Evolutionary conservation across 1,140 invertebrate species (phyloP).

Genomic region (Ceratoteleas bidentatus): DNA sequence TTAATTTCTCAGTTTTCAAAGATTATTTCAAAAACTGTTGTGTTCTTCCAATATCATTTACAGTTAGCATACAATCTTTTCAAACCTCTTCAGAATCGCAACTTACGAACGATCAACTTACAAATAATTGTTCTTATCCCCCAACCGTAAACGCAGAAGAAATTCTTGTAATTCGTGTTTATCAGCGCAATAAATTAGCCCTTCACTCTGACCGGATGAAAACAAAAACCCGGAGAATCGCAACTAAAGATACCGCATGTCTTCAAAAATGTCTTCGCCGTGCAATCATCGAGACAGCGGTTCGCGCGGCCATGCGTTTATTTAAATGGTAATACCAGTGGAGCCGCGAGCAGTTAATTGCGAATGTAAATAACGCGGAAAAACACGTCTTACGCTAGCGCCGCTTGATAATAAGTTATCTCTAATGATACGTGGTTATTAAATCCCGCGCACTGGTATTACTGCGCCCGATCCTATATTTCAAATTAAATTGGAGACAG

Average conservation of each 20-base stretch:
- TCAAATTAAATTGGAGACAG: conserved; percentile 58
- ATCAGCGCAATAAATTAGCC: conserved; percentile 5
- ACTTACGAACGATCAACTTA: too few species aligned
- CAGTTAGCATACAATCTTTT: too few species aligned
- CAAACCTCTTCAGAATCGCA: too few species aligned
- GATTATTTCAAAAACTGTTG: too few species aligned
- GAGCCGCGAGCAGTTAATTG: conserved; percentile 27
- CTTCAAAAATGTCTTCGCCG: conserved; percentile 1
- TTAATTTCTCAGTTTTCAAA: too few species aligned
- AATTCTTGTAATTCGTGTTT: too few species aligned
- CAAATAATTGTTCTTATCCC: too few species aligned
- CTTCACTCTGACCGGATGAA: too few species aligned
- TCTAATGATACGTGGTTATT: conserved; percentile 49
- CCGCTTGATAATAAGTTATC: conserved; percentile 48
- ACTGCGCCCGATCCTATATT: conserved; percentile 46
- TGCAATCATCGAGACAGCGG: not conserved
- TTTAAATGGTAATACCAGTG: conserved; percentile 35
- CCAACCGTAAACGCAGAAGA: too few species aligned
- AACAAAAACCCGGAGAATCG: not conserved
- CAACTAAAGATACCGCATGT: not conserved
- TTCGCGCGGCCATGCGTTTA: conserved; percentile 9
- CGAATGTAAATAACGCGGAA: conserved; percentile 37
- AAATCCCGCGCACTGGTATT: conserved; percentile 44
- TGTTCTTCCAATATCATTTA: too few species aligned
- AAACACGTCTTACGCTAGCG: conserved; percentile 10